phyloP scores from a whole-genome alignment of 92 coral and sea anemone genomes.

The Umimayanthus kanabou region DNA sequence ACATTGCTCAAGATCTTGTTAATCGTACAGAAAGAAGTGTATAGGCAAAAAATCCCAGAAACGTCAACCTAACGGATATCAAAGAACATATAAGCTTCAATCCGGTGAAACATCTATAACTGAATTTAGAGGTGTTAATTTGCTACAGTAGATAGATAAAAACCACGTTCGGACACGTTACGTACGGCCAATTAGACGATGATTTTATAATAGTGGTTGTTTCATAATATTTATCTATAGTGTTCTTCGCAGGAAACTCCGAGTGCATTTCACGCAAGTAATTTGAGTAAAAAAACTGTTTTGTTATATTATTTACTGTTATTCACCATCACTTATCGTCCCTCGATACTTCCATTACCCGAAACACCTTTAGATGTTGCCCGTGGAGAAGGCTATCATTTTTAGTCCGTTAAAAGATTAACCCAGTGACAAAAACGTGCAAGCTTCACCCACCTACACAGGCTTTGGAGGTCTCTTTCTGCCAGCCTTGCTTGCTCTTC shows the following conservation, averaged over 20 bases:
- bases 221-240: no score
- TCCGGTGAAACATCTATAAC: no score
- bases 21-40: background rate
- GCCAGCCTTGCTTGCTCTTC: constrained; percentile 62
- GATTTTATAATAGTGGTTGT: background rate
- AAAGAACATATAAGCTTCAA: no score
- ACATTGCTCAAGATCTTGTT: background rate
- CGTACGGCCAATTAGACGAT: background rate
- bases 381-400: no score
- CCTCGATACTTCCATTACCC: no score
- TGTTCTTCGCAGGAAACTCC: no score
- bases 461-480: constrained; percentile 67
- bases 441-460: constrained; percentile 55
- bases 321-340: no score
- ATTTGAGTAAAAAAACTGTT: no score
- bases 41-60: background rate
- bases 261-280: no score
- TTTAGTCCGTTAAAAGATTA: background rate
- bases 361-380: no score
- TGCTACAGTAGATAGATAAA: background rate
- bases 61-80: background rate
- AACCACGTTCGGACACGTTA: background rate
- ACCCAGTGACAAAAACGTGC: background rate
- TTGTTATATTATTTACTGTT: no score
- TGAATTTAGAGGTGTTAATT: background rate